A percentile compares a stretch with the other conserved stretches of the same genome.
Conservation (phyloP, 1,140 invertebrate genomes). For the Trachymyrmex septentrionalis region DNA sequence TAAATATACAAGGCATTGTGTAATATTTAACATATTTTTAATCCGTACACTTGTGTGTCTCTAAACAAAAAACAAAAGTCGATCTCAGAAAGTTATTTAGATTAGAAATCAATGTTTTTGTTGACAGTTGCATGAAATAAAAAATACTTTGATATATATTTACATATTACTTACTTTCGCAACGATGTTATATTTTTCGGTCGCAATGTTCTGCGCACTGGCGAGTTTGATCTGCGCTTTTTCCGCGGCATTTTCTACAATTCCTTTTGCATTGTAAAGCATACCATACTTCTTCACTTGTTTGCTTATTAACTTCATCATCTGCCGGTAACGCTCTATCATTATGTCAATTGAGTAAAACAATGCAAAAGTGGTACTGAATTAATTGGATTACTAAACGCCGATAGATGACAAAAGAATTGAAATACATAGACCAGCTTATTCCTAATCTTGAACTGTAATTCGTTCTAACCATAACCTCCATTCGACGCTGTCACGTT, state of each 20-base stretch:
- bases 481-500: not conserved
- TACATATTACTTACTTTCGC: slow-evolving; percentile 76
- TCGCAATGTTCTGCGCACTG: slow-evolving; percentile 75
- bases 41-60: not conserved
- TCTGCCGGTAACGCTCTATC: slow-evolving; percentile 72
- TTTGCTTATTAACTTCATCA: slow-evolving; percentile 73
- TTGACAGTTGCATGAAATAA: not conserved
- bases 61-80: not conserved
- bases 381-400: not conserved
- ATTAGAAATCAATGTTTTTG: not conserved
- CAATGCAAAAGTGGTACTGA: not conserved
- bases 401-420: not conserved
- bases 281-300: slow-evolving; percentile 75
- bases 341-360: slow-evolving; percentile 56
- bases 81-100: not conserved
- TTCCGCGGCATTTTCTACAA: slow-evolving; percentile 75
- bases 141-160: not conserved
- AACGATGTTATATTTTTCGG: slow-evolving; percentile 78
- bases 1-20: not conserved
- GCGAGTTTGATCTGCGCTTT: slow-evolving; percentile 76
- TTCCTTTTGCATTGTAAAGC: slow-evolving; percentile 74
- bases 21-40: not conserved
- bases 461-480: not conserved
- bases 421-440: not conserved
- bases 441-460: not conserved